Conservation (phyloP, 2,888 invertebrate genomes). For the Imbricaverruca yamaguchii region DNA sequence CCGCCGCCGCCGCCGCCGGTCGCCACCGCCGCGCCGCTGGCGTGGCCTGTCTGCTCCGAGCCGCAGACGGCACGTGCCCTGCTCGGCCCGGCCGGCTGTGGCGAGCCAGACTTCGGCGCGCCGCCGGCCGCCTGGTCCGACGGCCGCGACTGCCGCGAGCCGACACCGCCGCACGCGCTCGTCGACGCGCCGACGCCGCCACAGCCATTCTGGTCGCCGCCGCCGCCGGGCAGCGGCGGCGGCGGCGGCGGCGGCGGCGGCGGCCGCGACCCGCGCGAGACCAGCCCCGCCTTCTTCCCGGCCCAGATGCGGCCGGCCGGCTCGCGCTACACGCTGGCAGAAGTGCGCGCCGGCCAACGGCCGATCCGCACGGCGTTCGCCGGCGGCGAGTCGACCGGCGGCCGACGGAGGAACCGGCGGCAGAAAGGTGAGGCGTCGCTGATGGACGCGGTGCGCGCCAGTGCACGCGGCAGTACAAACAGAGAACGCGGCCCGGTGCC, state of each 20-base stretch:
- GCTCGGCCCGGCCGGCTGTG: too few species aligned
- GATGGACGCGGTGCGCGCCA: too few species aligned
- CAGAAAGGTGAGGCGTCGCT: constrained; percentile 2
- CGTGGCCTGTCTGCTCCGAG: too few species aligned
- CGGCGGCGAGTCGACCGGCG: neutral
- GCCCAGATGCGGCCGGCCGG: neutral
- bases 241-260: neutral
- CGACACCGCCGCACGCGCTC: too few species aligned
- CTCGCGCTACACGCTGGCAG: neutral
- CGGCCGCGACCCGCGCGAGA: neutral
- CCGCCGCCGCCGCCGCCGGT: neutral
- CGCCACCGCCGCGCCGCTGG: neutral
- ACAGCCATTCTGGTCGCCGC: neutral
- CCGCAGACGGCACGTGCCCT: too few species aligned
- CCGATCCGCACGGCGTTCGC: neutral
- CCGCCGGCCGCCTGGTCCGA: too few species aligned
- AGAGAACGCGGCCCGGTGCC: too few species aligned
- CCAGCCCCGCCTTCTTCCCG: neutral
- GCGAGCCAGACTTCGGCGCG: too few species aligned
- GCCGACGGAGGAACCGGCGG: neutral
- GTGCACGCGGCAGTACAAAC: too few species aligned
- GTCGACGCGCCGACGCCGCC: neutral
- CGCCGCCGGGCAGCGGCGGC: neutral
- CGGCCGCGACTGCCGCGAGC: too few species aligned
- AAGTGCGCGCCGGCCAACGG: neutral